A percentile compares a stretch with the other conserved stretches of the same genome.
These are phyloP conservation scores for Linnaemya vulpina DNA, from an alignment of 2,888 invertebrate species.

Conservation along the genomic window DNA sequence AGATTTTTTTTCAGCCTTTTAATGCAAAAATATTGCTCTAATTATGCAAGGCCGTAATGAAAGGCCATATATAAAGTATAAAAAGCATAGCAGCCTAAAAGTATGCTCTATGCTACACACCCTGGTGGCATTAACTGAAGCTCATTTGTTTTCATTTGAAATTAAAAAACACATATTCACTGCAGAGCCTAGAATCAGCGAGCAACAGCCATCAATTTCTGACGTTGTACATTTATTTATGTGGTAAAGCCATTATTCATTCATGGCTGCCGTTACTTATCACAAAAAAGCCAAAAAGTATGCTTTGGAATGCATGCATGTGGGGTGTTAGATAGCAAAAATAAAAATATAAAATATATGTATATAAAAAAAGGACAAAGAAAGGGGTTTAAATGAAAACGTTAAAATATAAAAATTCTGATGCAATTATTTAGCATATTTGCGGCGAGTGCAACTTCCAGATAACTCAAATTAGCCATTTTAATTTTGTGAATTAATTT, in stretches of 20 bases:
- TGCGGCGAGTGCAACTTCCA: slow-evolving; percentile 7
- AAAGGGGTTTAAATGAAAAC: not conserved
- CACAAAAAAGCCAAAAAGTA: slow-evolving; percentile 51
- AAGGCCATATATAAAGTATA: not conserved
- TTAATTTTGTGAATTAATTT: not conserved
- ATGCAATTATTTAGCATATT: too few relatives aligned
- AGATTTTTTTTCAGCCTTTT: slow-evolving; percentile 7
- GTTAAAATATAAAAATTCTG: not conserved
- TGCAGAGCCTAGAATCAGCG: not conserved
- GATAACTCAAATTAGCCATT: slow-evolving; percentile 11
- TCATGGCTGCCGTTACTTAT: slow-evolving; percentile 40
- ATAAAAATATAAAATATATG: not conserved
- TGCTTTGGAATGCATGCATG: slow-evolving; percentile 20
- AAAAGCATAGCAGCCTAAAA: slow-evolving; percentile 13
- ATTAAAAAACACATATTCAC: slow-evolving; percentile 46
- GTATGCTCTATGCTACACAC: slow-evolving; percentile 37
- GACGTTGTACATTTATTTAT: slow-evolving; percentile 19
- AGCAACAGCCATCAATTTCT: slow-evolving; percentile 50
- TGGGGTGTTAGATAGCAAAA: slow-evolving; percentile 1
- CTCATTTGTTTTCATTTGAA: slow-evolving; percentile 45
- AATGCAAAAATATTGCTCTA: slow-evolving; percentile 59
- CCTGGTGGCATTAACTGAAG: slow-evolving; percentile 19
- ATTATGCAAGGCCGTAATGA: slow-evolving; percentile 58
- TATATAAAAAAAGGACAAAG: not conserved
- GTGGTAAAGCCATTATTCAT: slow-evolving; percentile 38